Conservation (phyloP, 92 coral and sea anemone species). For the Metridium senile region DNA sequence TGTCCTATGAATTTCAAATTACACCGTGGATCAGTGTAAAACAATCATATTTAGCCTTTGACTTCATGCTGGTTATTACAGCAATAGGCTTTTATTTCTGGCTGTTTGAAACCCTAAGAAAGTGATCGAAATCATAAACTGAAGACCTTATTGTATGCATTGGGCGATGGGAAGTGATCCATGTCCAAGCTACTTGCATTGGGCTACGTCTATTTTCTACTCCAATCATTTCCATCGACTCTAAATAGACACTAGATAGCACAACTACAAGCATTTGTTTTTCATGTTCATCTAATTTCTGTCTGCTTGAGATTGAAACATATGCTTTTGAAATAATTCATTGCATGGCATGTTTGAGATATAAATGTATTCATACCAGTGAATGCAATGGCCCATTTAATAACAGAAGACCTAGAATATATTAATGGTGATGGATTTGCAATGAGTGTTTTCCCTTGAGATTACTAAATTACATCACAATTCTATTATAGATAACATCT, state of each 20-base stretch:
- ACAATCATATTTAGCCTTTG: neutral
- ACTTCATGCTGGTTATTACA: neutral
- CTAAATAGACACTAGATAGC: no score
- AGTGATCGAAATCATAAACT: neutral
- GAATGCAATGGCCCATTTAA: conserved; percentile 3
- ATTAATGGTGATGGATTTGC: neutral
- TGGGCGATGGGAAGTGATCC: neutral
- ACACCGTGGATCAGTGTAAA: neutral
- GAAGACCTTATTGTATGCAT: neutral
- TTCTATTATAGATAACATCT: neutral
- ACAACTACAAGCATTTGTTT: no score
- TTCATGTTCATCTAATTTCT: neutral
- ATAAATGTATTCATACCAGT: neutral
- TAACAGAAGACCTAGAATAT: neutral
- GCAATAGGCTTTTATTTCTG: neutral
- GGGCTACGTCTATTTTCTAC: no score
- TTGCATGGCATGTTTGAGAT: neutral
- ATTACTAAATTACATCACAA: neutral
- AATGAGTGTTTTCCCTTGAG: neutral
- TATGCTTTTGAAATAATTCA: neutral
- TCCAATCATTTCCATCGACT: no score
- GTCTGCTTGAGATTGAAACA: neutral
- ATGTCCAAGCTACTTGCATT: neutral
- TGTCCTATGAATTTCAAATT: neutral
- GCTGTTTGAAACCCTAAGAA: neutral